Evolutionary conservation across 1,140 invertebrate genomes (phyloP).

Genomic region (Musca domestica): DNA sequence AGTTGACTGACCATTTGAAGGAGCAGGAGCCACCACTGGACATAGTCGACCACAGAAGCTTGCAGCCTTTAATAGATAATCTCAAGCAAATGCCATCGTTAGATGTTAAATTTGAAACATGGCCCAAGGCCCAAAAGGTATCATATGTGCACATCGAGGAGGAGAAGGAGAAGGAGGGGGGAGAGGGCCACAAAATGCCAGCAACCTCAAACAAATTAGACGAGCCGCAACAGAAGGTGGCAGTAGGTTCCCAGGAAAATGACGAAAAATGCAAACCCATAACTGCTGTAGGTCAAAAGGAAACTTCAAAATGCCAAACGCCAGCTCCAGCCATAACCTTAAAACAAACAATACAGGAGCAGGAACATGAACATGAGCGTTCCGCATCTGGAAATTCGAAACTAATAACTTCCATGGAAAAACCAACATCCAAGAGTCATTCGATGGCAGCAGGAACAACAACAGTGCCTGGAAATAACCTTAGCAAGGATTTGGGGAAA

Average conservation of each 20-base stretch:
- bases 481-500: constrained; percentile 10
- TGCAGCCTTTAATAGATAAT: constrained; percentile 9
- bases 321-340: neutral
- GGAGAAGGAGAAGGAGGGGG: neutral
- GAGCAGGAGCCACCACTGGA: neutral
- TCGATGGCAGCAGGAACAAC: neutral
- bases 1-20: constrained; percentile 2
- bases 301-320: no score
- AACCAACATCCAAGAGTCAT: neutral
- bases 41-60: neutral
- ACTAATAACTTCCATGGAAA: constrained; percentile 7
- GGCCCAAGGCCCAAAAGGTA: neutral
- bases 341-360: neutral
- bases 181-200: neutral
- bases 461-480: neutral
- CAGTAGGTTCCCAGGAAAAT: no score
- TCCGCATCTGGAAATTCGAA: neutral
- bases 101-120: neutral
- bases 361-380: neutral
- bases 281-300: no score
- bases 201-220: neutral
- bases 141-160: neutral
- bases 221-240: neutral
- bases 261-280: no score
- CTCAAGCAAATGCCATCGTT: neutral